Base-by-base conservation (phyloP, 2,888 invertebrate genomes). In the Mellilla xanthometata region DNA sequence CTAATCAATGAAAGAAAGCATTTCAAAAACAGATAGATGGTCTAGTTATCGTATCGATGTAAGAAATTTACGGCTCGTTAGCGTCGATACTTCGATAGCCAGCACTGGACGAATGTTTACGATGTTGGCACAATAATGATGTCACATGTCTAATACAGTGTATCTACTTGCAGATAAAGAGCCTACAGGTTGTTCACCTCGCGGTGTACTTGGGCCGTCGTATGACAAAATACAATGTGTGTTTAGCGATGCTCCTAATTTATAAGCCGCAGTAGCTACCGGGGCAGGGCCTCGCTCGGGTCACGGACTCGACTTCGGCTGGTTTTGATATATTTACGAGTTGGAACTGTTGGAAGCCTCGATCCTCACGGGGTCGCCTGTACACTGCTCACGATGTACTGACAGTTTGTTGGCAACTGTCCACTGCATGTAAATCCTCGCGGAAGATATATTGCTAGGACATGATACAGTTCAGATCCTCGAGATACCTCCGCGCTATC, bases 101-200 rank as follows among this genome's bases (percentile, higher is more conserved):
- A 52, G 60, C 55, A 61, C 62, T 65, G 59, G 57, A 62, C 64
- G 53, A 69, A 71, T 66, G 65, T 70, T 72, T 69, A 68, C 72
- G 63, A 68, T 62, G 68, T 71, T 72, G 69, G 63, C 66, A 70
- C 72, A 69, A 72, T 80, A 81, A 81, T 86, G 79, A 84, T 82
- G 81, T 83, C 83, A 83, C 73, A 74, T 63, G 70, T 79, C 76
- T 77, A 78, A 83, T 84, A 76, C 74, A 76, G 71, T 76, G 63
- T 74, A 72, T 76, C 75, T 76, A 70, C 76, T 76, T 65, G 69
- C 64, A 79, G 87, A 87, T 86, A 86, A 82, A 72, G 67, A 70
- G 61, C 54, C 57, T 61, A 54, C 47, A 62, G 83, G 81, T 82
- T 73, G 68, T 83, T 85, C 76, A 84, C 80, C 83, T 70, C 73